Percentiles rank a stretch among this genome's conserved stretches.
Evolutionary conservation across 2,797 vertebrate species (phyloP).

Genomic region (Spinus pinus): DNA sequence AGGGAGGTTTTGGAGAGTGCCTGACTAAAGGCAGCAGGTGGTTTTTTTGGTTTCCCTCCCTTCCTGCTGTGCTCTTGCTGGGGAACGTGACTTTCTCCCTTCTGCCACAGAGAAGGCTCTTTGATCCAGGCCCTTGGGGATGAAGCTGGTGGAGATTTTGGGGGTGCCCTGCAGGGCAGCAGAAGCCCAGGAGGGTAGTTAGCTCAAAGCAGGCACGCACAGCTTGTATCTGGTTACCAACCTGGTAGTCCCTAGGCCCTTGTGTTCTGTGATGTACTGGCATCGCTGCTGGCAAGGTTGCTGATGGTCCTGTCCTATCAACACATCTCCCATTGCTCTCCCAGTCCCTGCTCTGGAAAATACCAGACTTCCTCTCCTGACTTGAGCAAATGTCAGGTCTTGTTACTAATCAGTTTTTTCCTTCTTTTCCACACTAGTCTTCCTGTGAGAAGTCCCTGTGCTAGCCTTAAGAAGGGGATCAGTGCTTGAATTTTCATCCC

Average conservation of each 20-base stretch:
- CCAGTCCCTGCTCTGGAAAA: neutral
- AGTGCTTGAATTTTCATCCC: neutral
- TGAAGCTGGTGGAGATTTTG: neutral
- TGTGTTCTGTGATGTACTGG: neutral
- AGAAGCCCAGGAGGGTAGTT: neutral
- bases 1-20: neutral
- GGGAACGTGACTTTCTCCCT: neutral
- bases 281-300: rapidly evolving
- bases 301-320: neutral
- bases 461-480: neutral
- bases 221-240: neutral
- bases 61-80: neutral
- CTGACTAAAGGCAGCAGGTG: neutral
- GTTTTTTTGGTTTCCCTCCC: neutral
- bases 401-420: neutral
- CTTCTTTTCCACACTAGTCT: neutral
- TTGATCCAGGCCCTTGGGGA: rapidly evolving
- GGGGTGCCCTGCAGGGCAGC: neutral
- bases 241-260: neutral
- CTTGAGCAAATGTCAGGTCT: neutral
- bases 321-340: neutral
- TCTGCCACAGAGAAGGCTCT: neutral
- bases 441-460: neutral
- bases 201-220: neutral
- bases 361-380: neutral